Base-by-base conservation (phyloP, 2,113 vertebrate species). In the Empidonax alnorum region DNA sequence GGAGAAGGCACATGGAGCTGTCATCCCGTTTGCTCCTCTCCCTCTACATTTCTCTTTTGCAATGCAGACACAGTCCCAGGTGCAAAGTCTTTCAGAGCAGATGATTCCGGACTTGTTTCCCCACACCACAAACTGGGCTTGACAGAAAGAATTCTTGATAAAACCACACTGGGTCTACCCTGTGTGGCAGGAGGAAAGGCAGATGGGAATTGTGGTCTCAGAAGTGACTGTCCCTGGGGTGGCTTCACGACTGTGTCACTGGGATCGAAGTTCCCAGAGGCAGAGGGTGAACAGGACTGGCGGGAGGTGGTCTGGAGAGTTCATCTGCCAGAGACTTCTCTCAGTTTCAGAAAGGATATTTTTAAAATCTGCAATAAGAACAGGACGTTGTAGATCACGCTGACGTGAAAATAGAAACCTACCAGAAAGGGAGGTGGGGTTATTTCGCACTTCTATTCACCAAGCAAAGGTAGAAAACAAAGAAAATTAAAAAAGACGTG, bases 191-290 rank as follows among this genome's bases (percentile, higher is more conserved):
- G 28, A 83, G 41, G 17, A 69, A 27, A 25, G 59, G 30, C 14
- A 61, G 47, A 8, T 19, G 24, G 14, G n/a, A 6, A n/a, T 3
- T 3, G 4, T 46, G 49, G 53, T 44, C 42, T 28, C 44, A 20
- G 78, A 56, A 58, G 58, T 50, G 44, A 5, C 41, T 33, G 58
- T 5, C 44, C 39, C 7, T 53, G 41, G 1, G 0, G 4, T 49
- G 28, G 21, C 42, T 39, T 66, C 63, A 27, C 44, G 46, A 2
- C 63, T 71, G 15, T 16, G n/a, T 37, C 21, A 0, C 8, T 2
- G 9, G 67, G 20, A 66, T 41, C 53, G 50, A 12, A 18, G 8
- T 33, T 53, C 28, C 22, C 0, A 0, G 41, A 24, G 56, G 21
- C 30, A 63, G 14, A 50, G 55, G 25, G 39, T 4, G 6, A 62